A percentile compares a stretch with the other conserved stretches of the same genome.
These are phyloP conservation scores for Garra rufa DNA, from an alignment of 2,113 vertebrate species.

Conservation along the genomic window DNA sequence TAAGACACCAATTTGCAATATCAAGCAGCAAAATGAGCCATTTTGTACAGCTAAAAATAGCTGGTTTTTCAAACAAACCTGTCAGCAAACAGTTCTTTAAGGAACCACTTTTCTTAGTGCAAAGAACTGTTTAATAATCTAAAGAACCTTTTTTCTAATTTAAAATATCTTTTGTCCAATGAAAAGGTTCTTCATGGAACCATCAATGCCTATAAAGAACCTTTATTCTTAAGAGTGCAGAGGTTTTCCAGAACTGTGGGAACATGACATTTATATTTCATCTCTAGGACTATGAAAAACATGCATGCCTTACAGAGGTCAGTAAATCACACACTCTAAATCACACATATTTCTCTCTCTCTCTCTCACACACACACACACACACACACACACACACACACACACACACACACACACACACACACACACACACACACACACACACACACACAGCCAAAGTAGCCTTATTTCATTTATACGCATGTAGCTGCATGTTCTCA, in stretches of 20 bases:
- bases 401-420: no score
- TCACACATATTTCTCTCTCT: neutral
- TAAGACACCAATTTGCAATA: no score
- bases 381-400: neutral
- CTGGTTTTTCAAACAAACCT: no score
- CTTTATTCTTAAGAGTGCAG: neutral
- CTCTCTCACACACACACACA: no score
- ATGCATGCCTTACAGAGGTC: conserved; percentile 1
- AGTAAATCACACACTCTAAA: neutral
- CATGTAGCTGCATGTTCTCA: conserved; percentile 37
- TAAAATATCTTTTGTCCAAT: neutral
- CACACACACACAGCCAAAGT: neutral
- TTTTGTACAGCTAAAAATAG: no score
- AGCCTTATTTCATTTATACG: conserved; percentile 1
- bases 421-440: neutral
- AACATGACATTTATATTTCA: neutral
- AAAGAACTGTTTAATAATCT: no score
- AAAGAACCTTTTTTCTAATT: no score
- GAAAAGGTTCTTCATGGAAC: neutral
- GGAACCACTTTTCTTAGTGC: no score
- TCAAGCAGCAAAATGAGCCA: no score
- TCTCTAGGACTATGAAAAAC: neutral
- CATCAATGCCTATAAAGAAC: neutral
- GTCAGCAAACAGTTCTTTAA: no score
- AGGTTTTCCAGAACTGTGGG: neutral